Conservation (phyloP, 2,888 invertebrate genomes). For the Euzetes globulus region DNA sequence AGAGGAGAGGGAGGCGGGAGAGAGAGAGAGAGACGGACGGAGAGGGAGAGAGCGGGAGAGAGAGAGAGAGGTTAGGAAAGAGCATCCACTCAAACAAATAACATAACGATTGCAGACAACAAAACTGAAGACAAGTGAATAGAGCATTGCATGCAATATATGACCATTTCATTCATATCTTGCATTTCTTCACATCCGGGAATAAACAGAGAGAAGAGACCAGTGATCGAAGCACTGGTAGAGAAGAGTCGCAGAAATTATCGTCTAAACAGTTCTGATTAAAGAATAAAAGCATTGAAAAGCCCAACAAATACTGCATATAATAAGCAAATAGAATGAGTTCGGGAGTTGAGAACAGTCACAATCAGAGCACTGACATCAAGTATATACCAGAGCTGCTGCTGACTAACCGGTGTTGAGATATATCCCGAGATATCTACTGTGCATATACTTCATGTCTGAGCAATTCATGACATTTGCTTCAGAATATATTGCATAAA, state of each 20-base stretch:
- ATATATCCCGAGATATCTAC: not conserved
- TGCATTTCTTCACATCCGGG: conserved; percentile 29
- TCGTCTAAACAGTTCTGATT: conserved; percentile 14
- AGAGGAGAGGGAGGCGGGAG: conserved; percentile 24
- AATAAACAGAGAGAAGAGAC: conserved; percentile 9
- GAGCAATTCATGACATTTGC: conserved; percentile 11
- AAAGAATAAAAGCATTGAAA: conserved; percentile 18
- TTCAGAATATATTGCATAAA: conserved; percentile 10
- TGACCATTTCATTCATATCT: conserved; percentile 24
- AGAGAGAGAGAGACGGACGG: conserved; percentile 26
- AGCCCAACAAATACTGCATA: conserved; percentile 6
- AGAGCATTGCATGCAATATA: conserved; percentile 20
- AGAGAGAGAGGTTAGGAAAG: not conserved
- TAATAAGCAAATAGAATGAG: conserved; percentile 3
- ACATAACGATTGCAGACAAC: conserved; percentile 17
- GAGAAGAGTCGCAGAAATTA: conserved; percentile 3
- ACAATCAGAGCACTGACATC: not conserved
- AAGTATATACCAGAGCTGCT: not conserved
- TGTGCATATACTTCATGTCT: conserved; percentile 15
- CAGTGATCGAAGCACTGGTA: not conserved
- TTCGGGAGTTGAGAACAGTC: not conserved
- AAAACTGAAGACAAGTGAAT: conserved; percentile 4
- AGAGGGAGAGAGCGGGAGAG: conserved; percentile 32
- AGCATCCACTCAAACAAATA: conserved; percentile 27
- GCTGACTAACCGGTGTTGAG: not conserved